Percentiles rank a stretch among this genome's conserved stretches.
Conservation (phyloP, 2,113 vertebrate genomes). For the Oncorhynchus clarkii region DNA sequence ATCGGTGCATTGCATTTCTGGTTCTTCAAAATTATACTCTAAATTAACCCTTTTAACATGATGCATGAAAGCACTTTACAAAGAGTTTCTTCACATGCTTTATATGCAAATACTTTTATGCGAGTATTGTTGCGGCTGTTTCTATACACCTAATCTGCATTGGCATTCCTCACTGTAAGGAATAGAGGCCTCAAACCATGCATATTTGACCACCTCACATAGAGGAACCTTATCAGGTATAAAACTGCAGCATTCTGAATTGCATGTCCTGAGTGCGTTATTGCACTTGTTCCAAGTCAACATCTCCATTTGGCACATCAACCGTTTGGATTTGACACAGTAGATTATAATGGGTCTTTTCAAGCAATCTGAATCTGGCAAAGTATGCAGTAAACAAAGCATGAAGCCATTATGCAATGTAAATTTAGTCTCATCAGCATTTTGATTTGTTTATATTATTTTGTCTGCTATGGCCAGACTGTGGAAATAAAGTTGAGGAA, state of each 20-base stretch:
- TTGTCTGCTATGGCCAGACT: neutral
- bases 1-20: neutral
- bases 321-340: slow-evolving; percentile 27
- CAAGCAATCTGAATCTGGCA: slow-evolving; percentile 17
- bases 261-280: neutral
- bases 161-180: too few relatives aligned
- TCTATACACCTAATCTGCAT: neutral
- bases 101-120: neutral
- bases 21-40: neutral
- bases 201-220: neutral
- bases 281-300: slow-evolving; percentile 11
- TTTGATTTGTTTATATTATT: neutral
- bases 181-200: neutral
- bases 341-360: slow-evolving; percentile 24
- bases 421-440: slow-evolving; percentile 19
- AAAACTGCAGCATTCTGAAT: neutral
- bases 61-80: too few relatives aligned
- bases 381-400: neutral
- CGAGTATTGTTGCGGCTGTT: neutral
- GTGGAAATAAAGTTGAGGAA: too few relatives aligned
- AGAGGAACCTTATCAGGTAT: neutral
- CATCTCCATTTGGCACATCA: slow-evolving; percentile 23
- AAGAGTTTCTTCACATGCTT: neutral
- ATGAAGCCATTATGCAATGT: slow-evolving; percentile 9
- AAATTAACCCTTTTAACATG: neutral